phyloP scores from a whole-genome alignment of 2,797 vertebrate genomes.

The Hoplostethus mediterraneus region DNA sequence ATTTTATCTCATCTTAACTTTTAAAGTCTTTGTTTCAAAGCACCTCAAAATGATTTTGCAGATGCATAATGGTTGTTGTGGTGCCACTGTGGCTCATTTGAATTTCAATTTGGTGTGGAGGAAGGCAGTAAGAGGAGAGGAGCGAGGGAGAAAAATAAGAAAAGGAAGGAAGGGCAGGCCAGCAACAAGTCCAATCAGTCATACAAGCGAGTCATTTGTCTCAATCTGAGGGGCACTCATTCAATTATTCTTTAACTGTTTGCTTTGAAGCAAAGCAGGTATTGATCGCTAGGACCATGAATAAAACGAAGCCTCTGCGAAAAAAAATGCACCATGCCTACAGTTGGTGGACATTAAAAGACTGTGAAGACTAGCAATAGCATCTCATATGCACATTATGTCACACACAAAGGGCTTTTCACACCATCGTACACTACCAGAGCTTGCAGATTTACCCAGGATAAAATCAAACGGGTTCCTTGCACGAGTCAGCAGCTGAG shows the following conservation, averaged over 20 bases:
- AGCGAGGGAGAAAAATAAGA: constrained; percentile 4
- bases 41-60: constrained; percentile 54
- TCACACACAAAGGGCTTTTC: not conserved
- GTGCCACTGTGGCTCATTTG: constrained; percentile 65
- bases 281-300: constrained; percentile 69
- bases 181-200: constrained; percentile 80
- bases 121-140: constrained; percentile 53
- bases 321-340: constrained; percentile 9
- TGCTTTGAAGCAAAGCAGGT: constrained; percentile 70
- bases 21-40: constrained; percentile 37
- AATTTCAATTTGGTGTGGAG: constrained; percentile 73
- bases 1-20: constrained; percentile 44
- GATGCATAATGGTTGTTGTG: constrained; percentile 57
- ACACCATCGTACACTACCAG: not conserved
- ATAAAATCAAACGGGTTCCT: constrained; percentile 8
- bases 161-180: constrained; percentile 54
- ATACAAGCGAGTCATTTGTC: constrained; percentile 84
- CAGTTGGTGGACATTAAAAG: constrained; percentile 11
- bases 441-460: not conserved
- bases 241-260: constrained; percentile 84
- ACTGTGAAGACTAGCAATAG: constrained; percentile 10
- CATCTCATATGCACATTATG: not conserved
- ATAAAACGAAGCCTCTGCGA: constrained; percentile 43
- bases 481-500: constrained; percentile 1
- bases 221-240: constrained; percentile 80